Evolutionary conservation across 2,797 vertebrate genomes (phyloP).

Genomic region (Myotis planiceps): DNA sequence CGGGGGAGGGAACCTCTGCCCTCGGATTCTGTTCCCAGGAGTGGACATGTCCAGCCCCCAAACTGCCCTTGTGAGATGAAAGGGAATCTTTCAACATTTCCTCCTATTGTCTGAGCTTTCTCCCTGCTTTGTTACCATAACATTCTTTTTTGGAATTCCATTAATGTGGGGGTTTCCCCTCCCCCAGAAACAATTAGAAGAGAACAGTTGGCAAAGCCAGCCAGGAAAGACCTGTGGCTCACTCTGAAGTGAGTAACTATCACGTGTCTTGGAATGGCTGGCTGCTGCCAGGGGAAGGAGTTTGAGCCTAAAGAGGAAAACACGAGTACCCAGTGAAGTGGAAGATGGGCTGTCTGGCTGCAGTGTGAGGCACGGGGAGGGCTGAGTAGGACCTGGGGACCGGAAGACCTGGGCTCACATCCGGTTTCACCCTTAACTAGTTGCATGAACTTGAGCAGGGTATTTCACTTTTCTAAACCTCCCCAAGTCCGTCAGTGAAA

Average conservation of each 20-base stretch:
- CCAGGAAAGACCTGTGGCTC: conserved; percentile 74
- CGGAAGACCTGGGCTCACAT: background rate
- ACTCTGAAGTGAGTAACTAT: conserved; percentile 48
- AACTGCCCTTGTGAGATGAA: conserved; percentile 53
- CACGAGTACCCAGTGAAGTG: background rate
- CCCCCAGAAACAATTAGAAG: conserved; percentile 75
- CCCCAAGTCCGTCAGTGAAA: background rate
- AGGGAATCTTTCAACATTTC: conserved; percentile 81
- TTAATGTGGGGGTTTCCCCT: conserved; percentile 49
- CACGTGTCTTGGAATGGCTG: conserved; percentile 40
- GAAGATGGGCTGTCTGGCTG: background rate
- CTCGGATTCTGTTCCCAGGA: conserved; percentile 49
- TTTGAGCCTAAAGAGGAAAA: conserved; percentile 22
- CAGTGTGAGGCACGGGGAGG: background rate
- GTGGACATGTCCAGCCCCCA: conserved; percentile 22
- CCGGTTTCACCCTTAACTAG: background rate
- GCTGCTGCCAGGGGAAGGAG: background rate
- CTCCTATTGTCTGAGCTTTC: conserved; percentile 83
- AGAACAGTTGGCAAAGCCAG: conserved; percentile 70
- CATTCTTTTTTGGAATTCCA: conserved; percentile 76
- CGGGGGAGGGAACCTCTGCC: background rate
- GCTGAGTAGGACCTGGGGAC: background rate
- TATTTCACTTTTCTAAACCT: background rate
- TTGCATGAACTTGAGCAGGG: background rate
- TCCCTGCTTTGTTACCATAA: conserved; percentile 75